phyloP scores from a whole-genome alignment of 2,113 vertebrate species.

The Festucalex cinctus region DNA sequence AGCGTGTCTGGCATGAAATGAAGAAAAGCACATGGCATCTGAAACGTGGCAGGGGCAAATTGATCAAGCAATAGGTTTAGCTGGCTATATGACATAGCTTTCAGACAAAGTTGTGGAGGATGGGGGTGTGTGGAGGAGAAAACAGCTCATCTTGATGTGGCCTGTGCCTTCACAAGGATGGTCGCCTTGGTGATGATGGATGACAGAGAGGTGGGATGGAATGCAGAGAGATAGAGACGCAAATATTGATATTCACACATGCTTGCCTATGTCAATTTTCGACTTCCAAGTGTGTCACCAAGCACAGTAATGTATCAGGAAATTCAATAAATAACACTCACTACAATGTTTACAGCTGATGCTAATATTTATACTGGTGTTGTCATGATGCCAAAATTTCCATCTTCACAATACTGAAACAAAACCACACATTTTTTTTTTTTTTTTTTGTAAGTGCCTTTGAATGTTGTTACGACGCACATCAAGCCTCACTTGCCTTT shows the following conservation, averaged over 20 bases:
- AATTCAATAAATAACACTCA: constrained; percentile 3
- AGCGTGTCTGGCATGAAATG: constrained; percentile 20
- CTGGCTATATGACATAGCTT: constrained; percentile 30
- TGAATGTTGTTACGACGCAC: no score
- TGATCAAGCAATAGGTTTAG: constrained; percentile 28
- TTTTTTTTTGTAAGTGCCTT: no score
- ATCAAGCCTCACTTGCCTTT: no score
- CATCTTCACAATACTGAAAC: no score
- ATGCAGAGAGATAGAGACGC: constrained; percentile 11
- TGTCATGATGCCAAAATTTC: no score
- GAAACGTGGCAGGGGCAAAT: constrained; percentile 6
- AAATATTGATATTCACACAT: constrained; percentile 11
- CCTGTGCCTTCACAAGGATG: constrained; percentile 18
- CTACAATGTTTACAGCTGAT: neutral
- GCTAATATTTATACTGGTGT: no score
- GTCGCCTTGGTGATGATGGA: constrained; percentile 57
- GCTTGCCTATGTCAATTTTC: constrained; percentile 11
- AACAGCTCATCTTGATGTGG: constrained; percentile 45
- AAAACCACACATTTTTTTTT: no score
- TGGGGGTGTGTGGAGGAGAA: neutral
- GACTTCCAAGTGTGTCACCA: neutral
- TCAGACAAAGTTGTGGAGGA: constrained; percentile 14
- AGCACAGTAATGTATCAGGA: neutral
- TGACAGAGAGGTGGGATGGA: constrained; percentile 33
- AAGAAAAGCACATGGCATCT: constrained; percentile 25